Percentiles rank a stretch among this genome's conserved stretches.
These are phyloP conservation scores for Artibeus jamaicensis DNA, from an alignment of 2,797 vertebrate species.

Conservation along the genomic window DNA sequence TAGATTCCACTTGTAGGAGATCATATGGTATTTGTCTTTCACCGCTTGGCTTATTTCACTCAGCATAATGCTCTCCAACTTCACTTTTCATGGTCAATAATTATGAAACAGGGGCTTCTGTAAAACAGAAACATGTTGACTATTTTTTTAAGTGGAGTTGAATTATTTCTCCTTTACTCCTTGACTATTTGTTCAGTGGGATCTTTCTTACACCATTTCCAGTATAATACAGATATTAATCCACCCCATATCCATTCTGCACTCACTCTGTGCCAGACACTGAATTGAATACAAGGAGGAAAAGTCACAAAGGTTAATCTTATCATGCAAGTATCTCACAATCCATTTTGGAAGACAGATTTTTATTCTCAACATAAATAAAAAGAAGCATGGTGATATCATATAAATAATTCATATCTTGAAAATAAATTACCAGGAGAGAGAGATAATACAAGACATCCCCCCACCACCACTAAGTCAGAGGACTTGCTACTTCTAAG, in stretches of 20 bases:
- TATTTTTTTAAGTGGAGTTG: not conserved
- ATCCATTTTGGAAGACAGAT: not conserved
- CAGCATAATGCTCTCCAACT: not conserved
- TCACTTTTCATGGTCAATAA: not conserved
- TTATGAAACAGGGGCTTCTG: not conserved
- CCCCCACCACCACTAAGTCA: not conserved
- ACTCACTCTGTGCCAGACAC: not conserved
- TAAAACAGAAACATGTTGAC: not conserved
- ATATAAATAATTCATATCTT: slow-evolving; percentile 38
- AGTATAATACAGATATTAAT: not conserved
- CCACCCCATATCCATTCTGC: not conserved
- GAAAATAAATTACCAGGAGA: not conserved
- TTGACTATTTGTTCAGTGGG: not conserved
- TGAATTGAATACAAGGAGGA: not conserved
- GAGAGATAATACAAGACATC: not conserved
- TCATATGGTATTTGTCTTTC: too few relatives aligned
- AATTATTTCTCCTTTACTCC: not conserved
- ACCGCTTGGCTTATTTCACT: too few relatives aligned
- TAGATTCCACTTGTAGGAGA: too few relatives aligned
- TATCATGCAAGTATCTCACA: not conserved
- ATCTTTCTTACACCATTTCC: not conserved
- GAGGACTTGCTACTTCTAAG: not conserved
- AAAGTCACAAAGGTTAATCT: not conserved
- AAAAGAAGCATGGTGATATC: not conserved
- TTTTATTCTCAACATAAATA: not conserved